Percentiles rank a stretch among this genome's conserved stretches.
These are phyloP conservation scores for Nettapus auritus DNA, from an alignment of 2,113 vertebrate species.

Conservation along the genomic window DNA sequence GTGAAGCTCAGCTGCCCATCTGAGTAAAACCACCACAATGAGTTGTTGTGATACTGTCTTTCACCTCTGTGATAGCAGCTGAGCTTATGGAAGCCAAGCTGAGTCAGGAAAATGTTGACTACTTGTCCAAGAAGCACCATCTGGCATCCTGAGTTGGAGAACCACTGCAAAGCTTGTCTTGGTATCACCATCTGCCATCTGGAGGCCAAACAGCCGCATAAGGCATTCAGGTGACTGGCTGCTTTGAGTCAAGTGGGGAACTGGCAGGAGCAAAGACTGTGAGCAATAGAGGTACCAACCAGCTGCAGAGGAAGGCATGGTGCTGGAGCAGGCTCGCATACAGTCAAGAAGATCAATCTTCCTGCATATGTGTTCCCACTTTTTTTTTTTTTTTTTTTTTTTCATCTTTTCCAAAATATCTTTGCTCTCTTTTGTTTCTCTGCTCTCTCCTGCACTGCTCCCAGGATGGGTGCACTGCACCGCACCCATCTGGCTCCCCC, in stretches of 20 bases:
- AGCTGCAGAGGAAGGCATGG: fast-evolving
- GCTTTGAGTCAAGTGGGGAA: background rate
- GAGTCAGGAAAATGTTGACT: background rate
- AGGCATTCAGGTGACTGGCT: background rate
- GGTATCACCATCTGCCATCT: background rate
- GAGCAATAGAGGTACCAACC: background rate
- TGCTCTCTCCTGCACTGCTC: background rate
- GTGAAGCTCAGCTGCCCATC: too few species aligned
- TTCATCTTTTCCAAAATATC: background rate
- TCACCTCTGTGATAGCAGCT: background rate
- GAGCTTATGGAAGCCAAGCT: background rate
- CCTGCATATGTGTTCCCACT: background rate
- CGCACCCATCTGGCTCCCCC: background rate
- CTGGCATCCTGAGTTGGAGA: background rate
- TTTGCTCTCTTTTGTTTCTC: background rate
- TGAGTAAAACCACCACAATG: too few species aligned
- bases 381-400: background rate
- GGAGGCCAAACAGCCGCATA: background rate
- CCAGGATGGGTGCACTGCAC: background rate
- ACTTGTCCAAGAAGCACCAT: background rate
- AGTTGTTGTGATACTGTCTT: background rate
- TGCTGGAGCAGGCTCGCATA: background rate
- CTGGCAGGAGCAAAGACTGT: background rate
- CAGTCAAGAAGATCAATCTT: background rate
- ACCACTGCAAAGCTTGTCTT: background rate